Percentiles rank a stretch among this genome's conserved stretches.
phyloP scores from a whole-genome alignment of 2,888 invertebrate genomes.

The Panopea generosa region DNA sequence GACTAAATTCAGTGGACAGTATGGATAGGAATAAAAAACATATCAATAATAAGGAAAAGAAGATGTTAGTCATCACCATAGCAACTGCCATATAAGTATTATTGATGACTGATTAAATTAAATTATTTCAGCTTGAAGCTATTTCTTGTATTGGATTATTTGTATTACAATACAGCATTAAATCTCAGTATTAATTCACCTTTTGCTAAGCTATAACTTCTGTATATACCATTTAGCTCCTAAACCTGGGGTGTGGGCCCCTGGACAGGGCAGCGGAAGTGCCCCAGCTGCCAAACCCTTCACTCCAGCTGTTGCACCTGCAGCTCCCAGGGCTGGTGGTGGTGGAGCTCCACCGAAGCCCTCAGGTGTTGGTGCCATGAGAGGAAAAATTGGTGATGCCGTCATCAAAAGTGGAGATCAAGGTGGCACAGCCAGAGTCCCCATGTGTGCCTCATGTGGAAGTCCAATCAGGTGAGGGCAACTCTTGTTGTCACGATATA shows the following conservation, averaged over 20 bases:
- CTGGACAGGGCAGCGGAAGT: conserved; percentile 55
- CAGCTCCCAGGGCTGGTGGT: conserved; percentile 34
- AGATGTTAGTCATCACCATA: too few relatives aligned
- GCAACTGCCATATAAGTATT: too few relatives aligned
- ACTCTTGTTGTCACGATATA: too few relatives aligned
- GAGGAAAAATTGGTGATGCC: conserved; percentile 79
- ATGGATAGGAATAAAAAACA: too few relatives aligned
- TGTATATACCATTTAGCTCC: conserved; percentile 60
- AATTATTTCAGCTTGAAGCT: too few relatives aligned
- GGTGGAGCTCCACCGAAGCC: conserved; percentile 69
- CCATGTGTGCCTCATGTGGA: conserved; percentile 78
- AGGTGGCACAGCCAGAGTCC: conserved; percentile 64
- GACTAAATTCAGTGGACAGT: too few relatives aligned
- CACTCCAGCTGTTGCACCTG: conserved; percentile 60
- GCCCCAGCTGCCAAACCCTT: conserved; percentile 67
- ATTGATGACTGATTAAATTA: too few relatives aligned
- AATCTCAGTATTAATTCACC: too few relatives aligned
- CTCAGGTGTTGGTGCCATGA: conserved; percentile 76
- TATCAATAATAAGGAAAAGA: too few relatives aligned
- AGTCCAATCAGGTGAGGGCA: conserved; percentile 74
- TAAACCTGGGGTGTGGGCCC: conserved; percentile 73
- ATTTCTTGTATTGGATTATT: too few relatives aligned
- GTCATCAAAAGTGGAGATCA: conserved; percentile 71
- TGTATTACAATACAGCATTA: too few relatives aligned
- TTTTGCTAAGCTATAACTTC: too few relatives aligned